Percentiles rank a stretch among this genome's conserved stretches.
Conservation (phyloP, 2,888 invertebrate species). For the Trachelus stipa region DNA sequence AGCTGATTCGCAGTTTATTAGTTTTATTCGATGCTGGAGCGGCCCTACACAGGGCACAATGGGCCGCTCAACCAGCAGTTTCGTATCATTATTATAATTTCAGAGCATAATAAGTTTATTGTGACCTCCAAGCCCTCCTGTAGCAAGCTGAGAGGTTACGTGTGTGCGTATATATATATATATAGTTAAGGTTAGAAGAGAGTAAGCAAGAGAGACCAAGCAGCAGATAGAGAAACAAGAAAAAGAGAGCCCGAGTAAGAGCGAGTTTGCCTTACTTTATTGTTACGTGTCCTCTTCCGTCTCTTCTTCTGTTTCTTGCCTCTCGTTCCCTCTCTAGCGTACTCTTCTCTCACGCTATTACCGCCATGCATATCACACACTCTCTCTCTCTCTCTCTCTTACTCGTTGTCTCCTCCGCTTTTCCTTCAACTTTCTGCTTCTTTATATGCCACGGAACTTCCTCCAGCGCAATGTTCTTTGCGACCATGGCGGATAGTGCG, state of each 20-base stretch:
- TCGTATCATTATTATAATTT: conserved; percentile 14
- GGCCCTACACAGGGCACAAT: neutral
- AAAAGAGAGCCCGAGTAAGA: neutral
- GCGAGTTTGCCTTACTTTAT: conserved; percentile 10
- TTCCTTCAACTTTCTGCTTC: conserved; percentile 1
- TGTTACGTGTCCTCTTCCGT: neutral
- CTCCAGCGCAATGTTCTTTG: conserved; percentile 1
- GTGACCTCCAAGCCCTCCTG: neutral
- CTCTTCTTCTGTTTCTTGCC: neutral
- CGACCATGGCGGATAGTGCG: conserved; percentile 1
- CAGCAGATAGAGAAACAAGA: neutral
- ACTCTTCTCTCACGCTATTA: neutral
- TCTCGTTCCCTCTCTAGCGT: neutral
- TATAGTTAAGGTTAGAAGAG: neutral
- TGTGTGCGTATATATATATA: neutral
- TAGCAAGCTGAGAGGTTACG: neutral
- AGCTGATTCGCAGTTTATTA: conserved; percentile 10
- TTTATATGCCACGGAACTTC: neutral
- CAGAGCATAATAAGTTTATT: conserved; percentile 13
- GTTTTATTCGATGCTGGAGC: conserved; percentile 6
- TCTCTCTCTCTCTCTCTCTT: neutral
- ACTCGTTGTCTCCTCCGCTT: neutral
- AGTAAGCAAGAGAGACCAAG: neutral
- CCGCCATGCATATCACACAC: neutral
- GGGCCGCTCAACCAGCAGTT: conserved; percentile 7